Evolutionary conservation across 2,888 invertebrate species (phyloP).

Genomic region (Mythimna loreyi): DNA sequence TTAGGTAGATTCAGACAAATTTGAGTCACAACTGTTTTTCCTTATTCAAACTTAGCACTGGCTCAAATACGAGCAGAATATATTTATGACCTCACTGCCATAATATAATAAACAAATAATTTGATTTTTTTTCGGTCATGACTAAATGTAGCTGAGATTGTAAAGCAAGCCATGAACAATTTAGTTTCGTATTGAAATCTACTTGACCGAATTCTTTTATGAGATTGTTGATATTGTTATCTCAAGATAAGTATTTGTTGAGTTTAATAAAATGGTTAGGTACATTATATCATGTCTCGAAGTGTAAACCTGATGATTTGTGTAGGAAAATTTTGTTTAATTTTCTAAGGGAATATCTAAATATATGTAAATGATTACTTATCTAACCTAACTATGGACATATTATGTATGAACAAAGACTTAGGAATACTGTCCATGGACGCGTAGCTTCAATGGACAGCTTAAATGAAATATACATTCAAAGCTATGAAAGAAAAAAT

Average conservation of each 20-base stretch:
- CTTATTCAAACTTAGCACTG: constrained; percentile 12
- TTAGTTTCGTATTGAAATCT: constrained; percentile 14
- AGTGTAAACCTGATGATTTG: neutral
- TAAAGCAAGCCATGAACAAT: neutral
- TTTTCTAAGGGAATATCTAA: too few relatives aligned
- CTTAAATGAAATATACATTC: too few relatives aligned
- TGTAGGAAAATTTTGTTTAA: too few relatives aligned
- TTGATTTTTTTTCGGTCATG: constrained; percentile 12
- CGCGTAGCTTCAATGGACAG: too few relatives aligned
- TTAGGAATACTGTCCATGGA: too few relatives aligned
- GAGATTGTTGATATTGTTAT: constrained; percentile 20
- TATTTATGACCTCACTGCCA: constrained; percentile 32
- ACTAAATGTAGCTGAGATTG: neutral
- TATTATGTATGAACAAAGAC: too few relatives aligned
- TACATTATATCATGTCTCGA: neutral
- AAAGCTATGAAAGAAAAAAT: too few relatives aligned
- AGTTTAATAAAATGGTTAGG: constrained; percentile 11
- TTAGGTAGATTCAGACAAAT: constrained; percentile 16
- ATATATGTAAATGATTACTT: too few relatives aligned
- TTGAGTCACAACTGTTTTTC: constrained; percentile 18
- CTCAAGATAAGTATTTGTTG: constrained; percentile 34
- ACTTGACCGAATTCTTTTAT: constrained; percentile 32
- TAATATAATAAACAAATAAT: neutral
- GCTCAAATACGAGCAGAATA: constrained; percentile 31
- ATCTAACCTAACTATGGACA: too few relatives aligned